These are phyloP conservation scores for Emydoidea blandingii DNA, from an alignment of 2,797 vertebrate genomes.

Conservation along the genomic window DNA sequence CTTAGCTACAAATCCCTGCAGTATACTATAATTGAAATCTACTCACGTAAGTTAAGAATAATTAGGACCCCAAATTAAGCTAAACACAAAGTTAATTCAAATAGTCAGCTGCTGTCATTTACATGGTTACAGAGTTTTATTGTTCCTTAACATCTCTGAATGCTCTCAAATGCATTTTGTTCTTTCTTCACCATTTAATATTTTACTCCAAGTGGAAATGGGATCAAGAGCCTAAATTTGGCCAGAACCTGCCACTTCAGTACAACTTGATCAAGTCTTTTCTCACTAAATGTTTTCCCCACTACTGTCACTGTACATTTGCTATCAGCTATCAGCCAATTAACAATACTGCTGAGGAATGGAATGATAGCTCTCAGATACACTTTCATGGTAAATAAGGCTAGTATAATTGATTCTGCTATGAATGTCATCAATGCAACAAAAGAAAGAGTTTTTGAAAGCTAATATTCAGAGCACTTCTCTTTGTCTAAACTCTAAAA, in stretches of 20 bases:
- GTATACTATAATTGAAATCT: constrained; percentile 86
- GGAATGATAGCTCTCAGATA: constrained; percentile 44
- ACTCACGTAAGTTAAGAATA: constrained; percentile 85
- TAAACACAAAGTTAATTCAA: constrained; percentile 86
- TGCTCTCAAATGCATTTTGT: constrained; percentile 83
- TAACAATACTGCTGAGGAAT: constrained; percentile 82
- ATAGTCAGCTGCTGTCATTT: constrained; percentile 83
- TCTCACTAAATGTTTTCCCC: constrained; percentile 76
- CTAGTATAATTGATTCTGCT: constrained; percentile 67
- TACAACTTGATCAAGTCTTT: constrained; percentile 76
- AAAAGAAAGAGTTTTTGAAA: constrained; percentile 58
- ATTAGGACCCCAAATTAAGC: constrained; percentile 86
- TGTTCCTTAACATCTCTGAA: constrained; percentile 79
- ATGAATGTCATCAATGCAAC: constrained; percentile 76
- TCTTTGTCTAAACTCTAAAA: constrained; percentile 73
- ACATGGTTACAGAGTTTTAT: constrained; percentile 78
- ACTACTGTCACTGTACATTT: constrained; percentile 81
- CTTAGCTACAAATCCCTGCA: constrained; percentile 86
- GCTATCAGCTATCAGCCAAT: constrained; percentile 81
- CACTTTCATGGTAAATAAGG: constrained; percentile 81
- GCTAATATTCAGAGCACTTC: constrained; percentile 72
- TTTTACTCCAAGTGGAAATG: constrained; percentile 83
- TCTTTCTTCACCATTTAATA: constrained; percentile 82
- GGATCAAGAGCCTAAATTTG: constrained; percentile 66
- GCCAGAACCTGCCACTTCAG: constrained; percentile 60